Conservation (phyloP, 2,113 vertebrate species). For the human region DNA sequence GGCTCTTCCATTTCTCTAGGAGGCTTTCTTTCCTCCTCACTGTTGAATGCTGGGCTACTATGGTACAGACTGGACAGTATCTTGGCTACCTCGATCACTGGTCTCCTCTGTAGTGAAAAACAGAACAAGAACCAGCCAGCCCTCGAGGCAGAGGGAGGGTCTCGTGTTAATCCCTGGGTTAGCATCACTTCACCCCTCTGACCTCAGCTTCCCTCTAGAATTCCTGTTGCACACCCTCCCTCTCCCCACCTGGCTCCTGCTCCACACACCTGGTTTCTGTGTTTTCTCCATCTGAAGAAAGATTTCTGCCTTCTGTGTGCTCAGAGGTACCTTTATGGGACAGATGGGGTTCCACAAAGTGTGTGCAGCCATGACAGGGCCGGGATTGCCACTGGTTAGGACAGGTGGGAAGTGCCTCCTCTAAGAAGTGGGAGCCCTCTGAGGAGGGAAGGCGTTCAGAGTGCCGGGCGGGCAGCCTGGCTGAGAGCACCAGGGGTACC, state of each 20-base stretch:
- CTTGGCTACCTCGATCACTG: background rate
- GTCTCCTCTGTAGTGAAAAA: background rate
- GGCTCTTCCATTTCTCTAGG: too few relatives aligned
- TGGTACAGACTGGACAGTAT: rapidly evolving
- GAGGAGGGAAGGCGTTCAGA: background rate
- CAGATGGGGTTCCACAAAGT: too few relatives aligned
- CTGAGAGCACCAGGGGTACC: background rate
- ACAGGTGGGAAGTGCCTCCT: background rate
- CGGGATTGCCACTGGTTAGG: background rate
- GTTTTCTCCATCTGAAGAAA: background rate
- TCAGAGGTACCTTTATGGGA: background rate
- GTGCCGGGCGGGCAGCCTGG: background rate
- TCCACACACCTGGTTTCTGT: background rate
- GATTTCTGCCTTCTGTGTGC: background rate
- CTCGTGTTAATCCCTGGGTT: background rate
- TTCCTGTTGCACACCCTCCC: background rate
- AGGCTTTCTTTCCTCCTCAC: background rate
- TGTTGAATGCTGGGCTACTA: background rate
- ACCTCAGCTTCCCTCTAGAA: background rate
- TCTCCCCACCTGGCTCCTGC: background rate
- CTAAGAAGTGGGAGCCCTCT: background rate
- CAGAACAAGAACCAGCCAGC: background rate
- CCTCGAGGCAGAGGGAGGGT: background rate
- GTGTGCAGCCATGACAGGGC: rapidly evolving
- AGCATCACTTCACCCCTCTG: background rate